A percentile compares a stretch with the other conserved stretches of the same genome.
Conservation (phyloP, 1,140 invertebrate species). For the Plectrocnemia conspersa region DNA sequence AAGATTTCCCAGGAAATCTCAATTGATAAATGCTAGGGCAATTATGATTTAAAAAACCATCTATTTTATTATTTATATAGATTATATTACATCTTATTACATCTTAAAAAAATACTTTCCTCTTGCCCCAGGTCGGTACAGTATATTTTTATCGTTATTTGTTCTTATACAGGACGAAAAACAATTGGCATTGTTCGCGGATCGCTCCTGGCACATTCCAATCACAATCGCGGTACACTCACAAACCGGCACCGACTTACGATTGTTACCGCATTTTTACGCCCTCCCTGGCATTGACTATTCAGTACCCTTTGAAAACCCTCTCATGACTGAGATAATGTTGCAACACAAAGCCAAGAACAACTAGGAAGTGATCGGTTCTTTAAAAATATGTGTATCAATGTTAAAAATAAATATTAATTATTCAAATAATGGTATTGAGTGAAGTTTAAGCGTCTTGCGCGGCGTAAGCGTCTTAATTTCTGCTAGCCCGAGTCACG, state of each 20-base stretch:
- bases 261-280: slow-evolving; percentile 21
- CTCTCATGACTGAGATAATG: background rate
- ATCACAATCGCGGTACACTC: slow-evolving; percentile 22
- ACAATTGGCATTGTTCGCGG: slow-evolving; percentile 25
- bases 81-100: too few relatives aligned
- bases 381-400: background rate
- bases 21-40: too few relatives aligned
- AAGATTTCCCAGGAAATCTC: too few relatives aligned
- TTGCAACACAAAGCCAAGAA: too few relatives aligned
- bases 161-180: slow-evolving; percentile 20
- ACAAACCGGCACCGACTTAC: slow-evolving; percentile 13
- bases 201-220: slow-evolving; percentile 25
- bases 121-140: too few relatives aligned
- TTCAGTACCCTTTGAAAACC: slow-evolving; percentile 7
- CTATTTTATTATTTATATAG: too few relatives aligned
- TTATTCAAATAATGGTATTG: background rate
- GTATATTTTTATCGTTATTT: slow-evolving; percentile 25
- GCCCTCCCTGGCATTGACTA: slow-evolving; percentile 10
- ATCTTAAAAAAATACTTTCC: too few relatives aligned
- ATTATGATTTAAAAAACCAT: too few relatives aligned
- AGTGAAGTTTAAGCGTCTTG: too few relatives aligned
- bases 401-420: background rate
- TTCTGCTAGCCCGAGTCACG: too few relatives aligned
- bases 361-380: too few relatives aligned
- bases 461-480: too few relatives aligned